These are phyloP conservation scores for Omphaloscelis lunosa DNA, from an alignment of 2,888 invertebrate genomes.

Conservation along the genomic window DNA sequence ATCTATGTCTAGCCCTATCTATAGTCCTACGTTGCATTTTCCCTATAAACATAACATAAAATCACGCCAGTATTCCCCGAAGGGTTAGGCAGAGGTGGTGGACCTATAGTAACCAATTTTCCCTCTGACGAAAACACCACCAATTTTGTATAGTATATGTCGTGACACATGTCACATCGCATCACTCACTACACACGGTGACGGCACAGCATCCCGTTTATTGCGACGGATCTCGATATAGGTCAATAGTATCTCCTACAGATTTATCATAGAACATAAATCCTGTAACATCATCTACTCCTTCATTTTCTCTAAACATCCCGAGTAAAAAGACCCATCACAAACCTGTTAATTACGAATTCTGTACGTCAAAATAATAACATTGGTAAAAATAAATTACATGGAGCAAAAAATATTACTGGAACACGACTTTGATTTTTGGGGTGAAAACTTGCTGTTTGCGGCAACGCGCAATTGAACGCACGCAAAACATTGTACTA, in stretches of 20 bases:
- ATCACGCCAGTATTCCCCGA: not conserved
- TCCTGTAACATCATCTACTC: not conserved
- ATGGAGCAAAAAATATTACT: no score
- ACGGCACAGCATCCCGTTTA: conserved; percentile 32
- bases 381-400: no score
- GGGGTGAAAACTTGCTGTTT: no score
- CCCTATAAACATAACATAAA: not conserved
- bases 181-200: conserved; percentile 34
- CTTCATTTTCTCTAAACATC: no score
- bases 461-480: no score
- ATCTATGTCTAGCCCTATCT: no score
- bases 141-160: not conserved
- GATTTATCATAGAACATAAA: no score
- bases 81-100: not conserved
- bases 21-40: not conserved
- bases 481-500: no score
- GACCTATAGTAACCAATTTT: not conserved
- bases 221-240: conserved; percentile 29
- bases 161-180: conserved; percentile 12
- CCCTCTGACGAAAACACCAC: not conserved
- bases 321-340: no score
- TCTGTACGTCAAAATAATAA: no score
- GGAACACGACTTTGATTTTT: no score
- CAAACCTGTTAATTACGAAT: no score
- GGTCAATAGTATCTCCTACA: conserved; percentile 14